Conservation (phyloP, 2,113 vertebrate genomes). For the Eira barbara region DNA sequence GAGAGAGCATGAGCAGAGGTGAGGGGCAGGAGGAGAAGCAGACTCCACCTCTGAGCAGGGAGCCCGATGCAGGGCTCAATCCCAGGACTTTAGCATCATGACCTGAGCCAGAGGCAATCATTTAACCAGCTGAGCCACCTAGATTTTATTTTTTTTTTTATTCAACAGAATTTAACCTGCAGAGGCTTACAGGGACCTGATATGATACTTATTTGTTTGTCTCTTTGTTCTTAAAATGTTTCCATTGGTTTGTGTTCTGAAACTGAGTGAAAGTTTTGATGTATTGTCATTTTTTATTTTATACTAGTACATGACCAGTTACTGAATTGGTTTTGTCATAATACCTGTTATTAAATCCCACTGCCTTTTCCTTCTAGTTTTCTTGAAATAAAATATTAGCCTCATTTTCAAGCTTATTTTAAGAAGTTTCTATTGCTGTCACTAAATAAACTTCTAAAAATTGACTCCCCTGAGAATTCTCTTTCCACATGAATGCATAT, state of each 20-base stretch:
- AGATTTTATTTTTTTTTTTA: neutral
- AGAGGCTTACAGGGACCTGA: neutral
- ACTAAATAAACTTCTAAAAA: neutral
- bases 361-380: neutral
- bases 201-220: neutral
- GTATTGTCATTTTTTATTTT: neutral
- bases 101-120: neutral
- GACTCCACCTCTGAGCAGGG: too few relatives aligned
- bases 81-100: too few relatives aligned
- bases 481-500: neutral
- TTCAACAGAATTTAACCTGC: neutral
- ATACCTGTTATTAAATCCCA: neutral
- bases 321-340: neutral
- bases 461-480: neutral
- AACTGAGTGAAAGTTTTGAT: neutral
- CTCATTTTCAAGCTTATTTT: neutral
- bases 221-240: neutral
- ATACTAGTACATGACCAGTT: neutral
- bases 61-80: too few relatives aligned
- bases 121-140: too few relatives aligned
- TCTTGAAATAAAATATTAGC: neutral
- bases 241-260: neutral
- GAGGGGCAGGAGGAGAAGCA: too few relatives aligned
- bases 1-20: too few relatives aligned
- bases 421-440: neutral